phyloP scores from a whole-genome alignment of 2,888 invertebrate genomes.

The Hyppa rectilinea region DNA sequence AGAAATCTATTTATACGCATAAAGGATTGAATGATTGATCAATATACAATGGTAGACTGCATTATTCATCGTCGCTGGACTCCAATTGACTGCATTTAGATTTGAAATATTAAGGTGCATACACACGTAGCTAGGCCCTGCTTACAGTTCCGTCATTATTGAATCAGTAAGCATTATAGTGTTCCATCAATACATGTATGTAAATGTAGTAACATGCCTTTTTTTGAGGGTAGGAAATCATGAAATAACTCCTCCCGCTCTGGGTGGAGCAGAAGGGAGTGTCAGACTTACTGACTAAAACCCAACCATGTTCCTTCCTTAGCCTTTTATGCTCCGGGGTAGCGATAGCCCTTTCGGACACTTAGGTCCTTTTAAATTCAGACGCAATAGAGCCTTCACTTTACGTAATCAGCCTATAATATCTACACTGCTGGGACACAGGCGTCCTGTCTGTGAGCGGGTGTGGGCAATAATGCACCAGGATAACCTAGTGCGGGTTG shows the following conservation, averaged over 20 bases:
- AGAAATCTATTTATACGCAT: conserved; percentile 58
- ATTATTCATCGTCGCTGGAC: conserved; percentile 54
- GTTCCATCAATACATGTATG: background rate
- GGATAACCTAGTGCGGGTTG: no score
- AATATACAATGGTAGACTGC: conserved; percentile 54
- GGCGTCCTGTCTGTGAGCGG: no score
- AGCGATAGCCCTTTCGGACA: no score
- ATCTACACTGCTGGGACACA: no score
- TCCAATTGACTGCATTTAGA: conserved; percentile 52
- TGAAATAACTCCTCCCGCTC: no score
- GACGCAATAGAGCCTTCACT: background rate
- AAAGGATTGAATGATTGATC: conserved; percentile 59
- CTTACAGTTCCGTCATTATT: conserved; percentile 25
- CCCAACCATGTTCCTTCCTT: no score
- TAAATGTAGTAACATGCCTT: background rate
- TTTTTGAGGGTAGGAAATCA: no score
- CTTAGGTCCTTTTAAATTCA: background rate
- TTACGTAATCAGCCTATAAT: no score
- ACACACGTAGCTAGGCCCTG: conserved; percentile 23
- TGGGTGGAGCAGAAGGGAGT: no score
- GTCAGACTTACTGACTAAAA: no score
- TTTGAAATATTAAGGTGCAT: conserved; percentile 46
- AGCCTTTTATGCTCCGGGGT: no score
- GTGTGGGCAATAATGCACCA: no score
- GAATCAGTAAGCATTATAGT: conserved; percentile 18